Conservation (phyloP, 2,888 invertebrate genomes). For the Dynastes hyllus region DNA sequence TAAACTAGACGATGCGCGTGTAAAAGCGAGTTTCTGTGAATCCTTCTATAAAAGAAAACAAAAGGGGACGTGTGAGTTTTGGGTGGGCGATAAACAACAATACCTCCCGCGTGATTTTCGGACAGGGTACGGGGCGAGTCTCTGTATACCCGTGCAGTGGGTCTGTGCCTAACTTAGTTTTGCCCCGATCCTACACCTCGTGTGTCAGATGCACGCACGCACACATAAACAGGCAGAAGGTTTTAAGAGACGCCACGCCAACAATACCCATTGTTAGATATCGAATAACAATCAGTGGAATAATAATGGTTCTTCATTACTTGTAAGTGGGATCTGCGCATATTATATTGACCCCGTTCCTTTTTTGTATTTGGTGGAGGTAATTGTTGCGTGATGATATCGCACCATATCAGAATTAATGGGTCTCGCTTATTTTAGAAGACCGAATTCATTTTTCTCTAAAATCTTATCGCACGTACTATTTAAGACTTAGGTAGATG, state of each 20-base stretch:
- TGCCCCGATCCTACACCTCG: conserved; percentile 50
- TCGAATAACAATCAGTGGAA: conserved; percentile 54
- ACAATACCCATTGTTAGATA: conserved; percentile 57
- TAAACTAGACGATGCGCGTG: conserved; percentile 27
- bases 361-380: conserved; percentile 6
- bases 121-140: conserved; percentile 46
- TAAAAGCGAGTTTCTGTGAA: conserved; percentile 36
- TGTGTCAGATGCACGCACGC: conserved; percentile 49
- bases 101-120: conserved; percentile 55
- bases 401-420: conserved; percentile 20
- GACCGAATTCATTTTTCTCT: too few species aligned
- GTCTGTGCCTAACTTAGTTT: conserved; percentile 9
- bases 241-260: conserved; percentile 48
- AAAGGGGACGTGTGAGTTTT: conserved; percentile 52
- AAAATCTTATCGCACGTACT: too few species aligned
- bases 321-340: conserved; percentile 49
- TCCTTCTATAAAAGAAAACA: conserved; percentile 43
- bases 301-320: conserved; percentile 57
- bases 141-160: conserved; percentile 14
- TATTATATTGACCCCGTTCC: conserved; percentile 41
- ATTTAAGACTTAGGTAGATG: too few species aligned
- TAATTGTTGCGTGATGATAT: conserved; percentile 24
- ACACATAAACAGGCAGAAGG: conserved; percentile 51
- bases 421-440: too few species aligned
- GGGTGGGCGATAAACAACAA: conserved; percentile 56